A percentile compares a stretch with the other conserved stretches of the same genome.
Evolutionary conservation across 2,888 invertebrate species (phyloP).

Genomic region (Fragum fragum): DNA sequence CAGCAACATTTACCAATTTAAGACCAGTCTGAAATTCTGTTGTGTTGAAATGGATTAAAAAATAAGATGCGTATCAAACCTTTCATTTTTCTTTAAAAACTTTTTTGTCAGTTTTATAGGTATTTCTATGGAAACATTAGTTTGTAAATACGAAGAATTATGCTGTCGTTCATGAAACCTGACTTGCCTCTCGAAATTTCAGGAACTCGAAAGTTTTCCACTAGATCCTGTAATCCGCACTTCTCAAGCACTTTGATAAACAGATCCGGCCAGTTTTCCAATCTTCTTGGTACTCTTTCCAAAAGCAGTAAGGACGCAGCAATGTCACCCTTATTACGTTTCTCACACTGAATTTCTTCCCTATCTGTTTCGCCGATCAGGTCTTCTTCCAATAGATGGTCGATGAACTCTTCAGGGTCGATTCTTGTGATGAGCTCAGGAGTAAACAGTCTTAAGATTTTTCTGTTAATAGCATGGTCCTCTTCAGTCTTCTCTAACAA

Average conservation of each 20-base stretch:
- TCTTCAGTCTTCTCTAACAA: constrained; percentile 36
- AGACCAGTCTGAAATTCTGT: too few relatives aligned
- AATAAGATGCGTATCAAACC: too few relatives aligned
- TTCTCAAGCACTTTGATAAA: constrained; percentile 36
- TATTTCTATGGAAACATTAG: too few relatives aligned
- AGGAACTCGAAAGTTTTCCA: background rate
- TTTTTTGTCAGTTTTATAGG: too few relatives aligned
- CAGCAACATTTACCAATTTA: too few relatives aligned
- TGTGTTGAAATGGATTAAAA: too few relatives aligned
- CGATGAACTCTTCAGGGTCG: constrained; percentile 46
- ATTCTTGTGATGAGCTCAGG: constrained; percentile 42
- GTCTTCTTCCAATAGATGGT: constrained; percentile 32
- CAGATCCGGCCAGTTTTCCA: constrained; percentile 36
- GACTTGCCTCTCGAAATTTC: background rate
- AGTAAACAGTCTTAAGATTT: constrained; percentile 31
- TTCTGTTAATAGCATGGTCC: constrained; percentile 32
- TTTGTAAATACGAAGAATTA: too few relatives aligned
- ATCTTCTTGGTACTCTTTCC: constrained; percentile 34
- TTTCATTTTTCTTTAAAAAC: too few relatives aligned
- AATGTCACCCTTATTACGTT: constrained; percentile 29
- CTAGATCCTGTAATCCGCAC: constrained; percentile 33
- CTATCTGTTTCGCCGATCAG: constrained; percentile 38
- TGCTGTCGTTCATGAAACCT: too few relatives aligned
- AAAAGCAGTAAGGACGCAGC: constrained; percentile 48
- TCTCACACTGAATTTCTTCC: constrained; percentile 39